Base-by-base conservation (phyloP, 1,140 invertebrate species). In the Brachionus rubens region DNA sequence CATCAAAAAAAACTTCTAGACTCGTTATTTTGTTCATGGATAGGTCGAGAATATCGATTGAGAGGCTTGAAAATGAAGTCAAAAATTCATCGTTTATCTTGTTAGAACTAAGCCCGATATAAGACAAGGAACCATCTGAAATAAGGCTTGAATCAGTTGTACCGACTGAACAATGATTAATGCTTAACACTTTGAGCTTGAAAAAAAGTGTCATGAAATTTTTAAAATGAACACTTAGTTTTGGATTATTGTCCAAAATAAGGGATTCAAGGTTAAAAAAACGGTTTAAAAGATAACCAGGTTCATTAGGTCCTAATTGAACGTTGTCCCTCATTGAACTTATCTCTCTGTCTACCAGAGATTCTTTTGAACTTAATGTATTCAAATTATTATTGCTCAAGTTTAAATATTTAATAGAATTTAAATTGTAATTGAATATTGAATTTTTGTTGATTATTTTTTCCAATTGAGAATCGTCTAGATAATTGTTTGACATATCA, bases 311-410 rank as follows among this genome's bases (percentile, higher is more conserved):
- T n/a, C 28, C 65, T 3, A 50, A 5, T 7, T n/a, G 21, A 16
- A 70, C 4, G 3, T 33, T 33, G 24, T 50, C 47, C 7, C 47
- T 40, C 43, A 47, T 70, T 30, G 47, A 70, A 40, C 46, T 48
- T 46, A 47, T 47, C 36, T 48, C 43, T n/a, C 26, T 70, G 16
- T 70, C 65, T 26, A 70, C 28, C 7, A 26, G 28, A 10, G 41
- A 48, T 47, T n/a, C n/a, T n/a, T 50, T 70, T 9, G 65, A 50
- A 16, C n/a, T 50, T 19, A 70, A 21, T n/a, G 3, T 19, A 19
- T 50, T 40, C 21, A 70, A 19, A 26, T 70, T 47, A 26, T 70
- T 70, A 16, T 70, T 70, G 19, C 65, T 70, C 16, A 70, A 47
- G 33, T 70, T 50, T 30, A 70, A 36, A 14, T 50, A 70, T 30